A percentile compares a stretch with the other conserved stretches of the same genome.
These are phyloP conservation scores for Vulpes lagopus DNA, from an alignment of 2,113 vertebrate genomes.

Conservation along the genomic window DNA sequence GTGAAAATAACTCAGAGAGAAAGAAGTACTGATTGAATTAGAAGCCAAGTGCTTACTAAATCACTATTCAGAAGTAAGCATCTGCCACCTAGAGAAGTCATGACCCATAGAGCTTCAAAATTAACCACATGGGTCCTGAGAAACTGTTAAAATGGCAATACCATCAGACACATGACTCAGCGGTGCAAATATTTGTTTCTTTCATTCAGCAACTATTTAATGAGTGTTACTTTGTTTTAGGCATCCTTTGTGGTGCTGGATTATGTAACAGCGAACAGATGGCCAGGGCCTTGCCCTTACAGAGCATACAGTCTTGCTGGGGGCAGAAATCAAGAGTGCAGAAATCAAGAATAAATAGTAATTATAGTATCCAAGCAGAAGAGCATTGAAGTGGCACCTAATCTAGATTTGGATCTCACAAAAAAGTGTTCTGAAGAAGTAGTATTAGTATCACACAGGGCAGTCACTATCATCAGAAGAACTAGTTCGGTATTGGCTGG, in stretches of 20 bases:
- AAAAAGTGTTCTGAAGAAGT: not conserved
- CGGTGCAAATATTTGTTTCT: slow-evolving; percentile 20
- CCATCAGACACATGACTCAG: not conserved
- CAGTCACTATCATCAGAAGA: not conserved
- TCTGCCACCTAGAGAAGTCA: not conserved
- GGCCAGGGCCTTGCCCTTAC: not conserved
- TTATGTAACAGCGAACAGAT: not conserved
- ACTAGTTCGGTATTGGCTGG: not conserved
- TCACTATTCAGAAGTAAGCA: slow-evolving; percentile 17
- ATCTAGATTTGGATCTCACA: not conserved
- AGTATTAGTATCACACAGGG: not conserved
- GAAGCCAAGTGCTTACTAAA: not conserved
- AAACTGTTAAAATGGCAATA: not conserved
- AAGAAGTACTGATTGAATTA: slow-evolving; percentile 9
- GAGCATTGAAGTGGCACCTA: not conserved
- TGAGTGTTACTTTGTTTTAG: not conserved
- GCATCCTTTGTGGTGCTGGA: not conserved
- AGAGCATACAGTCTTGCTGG: not conserved
- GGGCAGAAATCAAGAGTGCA: not conserved
- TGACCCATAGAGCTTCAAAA: not conserved
- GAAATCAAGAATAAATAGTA: slow-evolving; percentile 19
- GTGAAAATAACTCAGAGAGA: slow-evolving; percentile 63
- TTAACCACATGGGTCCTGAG: not conserved
- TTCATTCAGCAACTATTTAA: not conserved
- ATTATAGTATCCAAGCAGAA: not conserved